Evolutionary conservation across 2,113 vertebrate species (phyloP).

Genomic region (chimpanzee (Pan troglodytes)): NHGRI_mPanTro3-v2.1_pri NC_072413.2:47525001-47525500

Average conservation of each 20-base stretch:
- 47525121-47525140: neutral
- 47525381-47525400: neutral
- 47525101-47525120: neutral
- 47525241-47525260: neutral
- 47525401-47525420: conserved; percentile 18
- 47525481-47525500: conserved; percentile 47
- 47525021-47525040: neutral
- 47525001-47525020: neutral
- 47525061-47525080: neutral
- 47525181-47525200: neutral
- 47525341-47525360: rapidly evolving
- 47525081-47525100: neutral
- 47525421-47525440: neutral
- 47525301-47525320: neutral
- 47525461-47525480: conserved; percentile 30
- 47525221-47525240: neutral
- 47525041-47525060: neutral
- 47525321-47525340: neutral
- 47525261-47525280: neutral
- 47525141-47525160: neutral
- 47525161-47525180: neutral
- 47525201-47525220: neutral
- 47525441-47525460: conserved; percentile 28
- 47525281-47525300: neutral
- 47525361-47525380: neutral